Base-by-base conservation (phyloP, 2,888 invertebrate species). In the Parnassius apollo region DNA sequence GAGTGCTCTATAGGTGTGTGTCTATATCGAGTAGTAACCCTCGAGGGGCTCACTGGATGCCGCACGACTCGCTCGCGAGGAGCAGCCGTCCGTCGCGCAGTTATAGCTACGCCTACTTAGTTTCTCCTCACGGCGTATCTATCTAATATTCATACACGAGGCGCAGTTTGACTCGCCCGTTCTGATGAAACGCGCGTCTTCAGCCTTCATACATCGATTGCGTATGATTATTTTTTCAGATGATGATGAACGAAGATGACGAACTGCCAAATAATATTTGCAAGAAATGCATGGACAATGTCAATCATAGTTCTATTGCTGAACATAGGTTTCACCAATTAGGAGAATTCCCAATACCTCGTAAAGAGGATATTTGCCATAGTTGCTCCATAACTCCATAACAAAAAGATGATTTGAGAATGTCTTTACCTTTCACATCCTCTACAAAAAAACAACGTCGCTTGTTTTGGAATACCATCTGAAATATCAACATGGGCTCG, bases 381-480 rank as follows among this genome's bases (percentile, higher is more conserved):
- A 35, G 35, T 35, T 35, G 4, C 35, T 7, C 35, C 35, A 35
- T 35, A 35, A 7, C 35, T 3, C 25, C 18, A 18, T 18, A 35
- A 7, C 7, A 35, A 35, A 35, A 35, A 7, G 4, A 7, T 1
- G 35, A 35, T 35, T 35, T 35, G 4, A 35, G 7, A 35, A 35
- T 35, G 35, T 35, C 12, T 9, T 49, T 57, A 96, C 95, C 99
- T 94, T 86, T 98, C 98, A 88, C 99, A 99, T 68, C 96, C 96
- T 77, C 95, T 94, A 78, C 99, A 99, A 81, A 98, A 98, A 76
- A 97, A 95, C 12, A 99, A 81, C 0, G 95, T 95, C 0, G 94
- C 96, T 88, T 98, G 98, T 82, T 99, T 99, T 0, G 98, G 98
- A 80, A 99, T 98, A 42, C 96, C 97, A 79, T 98, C 98, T 1